Evolutionary conservation across 2,888 invertebrate genomes (phyloP).

Genomic region (Drosophila rubida): DNA sequence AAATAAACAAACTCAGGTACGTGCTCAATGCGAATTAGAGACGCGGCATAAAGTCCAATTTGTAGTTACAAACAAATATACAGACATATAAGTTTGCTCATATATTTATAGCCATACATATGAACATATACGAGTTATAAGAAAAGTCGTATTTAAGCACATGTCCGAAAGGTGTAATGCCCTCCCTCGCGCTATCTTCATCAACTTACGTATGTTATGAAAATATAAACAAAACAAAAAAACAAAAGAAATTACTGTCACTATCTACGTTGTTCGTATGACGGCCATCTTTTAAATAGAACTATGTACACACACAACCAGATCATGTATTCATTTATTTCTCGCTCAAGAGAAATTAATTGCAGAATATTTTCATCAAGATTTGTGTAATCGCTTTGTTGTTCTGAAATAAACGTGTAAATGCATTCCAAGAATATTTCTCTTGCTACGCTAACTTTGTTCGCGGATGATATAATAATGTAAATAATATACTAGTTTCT

Average conservation of each 20-base stretch:
- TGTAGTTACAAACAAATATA: constrained; percentile 1
- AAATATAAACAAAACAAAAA: not conserved
- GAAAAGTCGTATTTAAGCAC: not conserved
- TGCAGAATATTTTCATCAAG: not conserved
- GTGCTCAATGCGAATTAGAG: constrained; percentile 46
- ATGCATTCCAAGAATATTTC: not conserved
- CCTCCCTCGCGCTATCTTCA: not conserved
- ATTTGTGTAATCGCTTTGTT: not conserved
- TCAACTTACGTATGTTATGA: not conserved
- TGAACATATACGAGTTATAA: not conserved
- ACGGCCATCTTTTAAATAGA: not conserved
- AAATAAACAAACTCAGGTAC: constrained; percentile 30
- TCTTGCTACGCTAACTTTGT: not conserved
- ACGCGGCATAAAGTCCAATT: constrained; percentile 41
- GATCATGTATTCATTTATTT: not conserved
- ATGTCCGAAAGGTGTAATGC: not conserved
- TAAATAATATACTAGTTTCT: not conserved
- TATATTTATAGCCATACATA: not conserved
- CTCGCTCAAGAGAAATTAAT: not conserved
- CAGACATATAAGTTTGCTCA: too few relatives aligned
- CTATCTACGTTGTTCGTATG: not conserved
- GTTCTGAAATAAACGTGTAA: not conserved
- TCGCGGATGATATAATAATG: not conserved
- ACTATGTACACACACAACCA: not conserved
- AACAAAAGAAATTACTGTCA: constrained; percentile 1